These are phyloP conservation scores for Bombylius major DNA, from an alignment of 2,888 invertebrate genomes.

Conservation along the genomic window DNA sequence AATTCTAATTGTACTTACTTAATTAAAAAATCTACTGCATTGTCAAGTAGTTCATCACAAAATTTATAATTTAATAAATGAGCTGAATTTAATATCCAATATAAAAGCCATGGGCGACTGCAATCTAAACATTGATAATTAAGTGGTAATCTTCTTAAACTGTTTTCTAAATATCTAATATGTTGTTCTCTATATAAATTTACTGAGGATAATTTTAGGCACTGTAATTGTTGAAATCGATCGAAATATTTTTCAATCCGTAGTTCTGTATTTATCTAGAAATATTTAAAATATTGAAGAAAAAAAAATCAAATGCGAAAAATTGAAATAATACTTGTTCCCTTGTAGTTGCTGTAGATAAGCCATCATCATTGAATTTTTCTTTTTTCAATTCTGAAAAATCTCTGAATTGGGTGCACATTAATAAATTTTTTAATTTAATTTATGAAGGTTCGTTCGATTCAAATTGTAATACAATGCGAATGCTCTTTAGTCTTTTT, in stretches of 20 bases:
- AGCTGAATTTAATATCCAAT: constrained; percentile 90
- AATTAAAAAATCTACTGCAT: constrained; percentile 45
- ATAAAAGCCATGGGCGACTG: constrained; percentile 92
- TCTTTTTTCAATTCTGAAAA: constrained; percentile 28
- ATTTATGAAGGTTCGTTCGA: neutral
- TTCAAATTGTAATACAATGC: no score
- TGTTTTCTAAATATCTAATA: constrained; percentile 51
- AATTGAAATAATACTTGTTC: constrained; percentile 42
- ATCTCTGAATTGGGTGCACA: constrained; percentile 23
- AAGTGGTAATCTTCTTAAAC: constrained; percentile 51
- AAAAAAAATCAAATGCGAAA: neutral
- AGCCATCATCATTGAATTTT: constrained; percentile 47
- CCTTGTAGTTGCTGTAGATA: constrained; percentile 43
- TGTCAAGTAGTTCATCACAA: constrained; percentile 41
- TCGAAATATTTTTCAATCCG: constrained; percentile 42
- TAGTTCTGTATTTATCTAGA: constrained; percentile 45
- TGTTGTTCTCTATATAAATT: constrained; percentile 50
- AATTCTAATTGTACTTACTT: constrained; percentile 32
- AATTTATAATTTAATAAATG: constrained; percentile 58
- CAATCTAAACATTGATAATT: constrained; percentile 80
- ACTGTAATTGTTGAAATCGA: constrained; percentile 38
- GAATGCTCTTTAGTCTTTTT: no score
- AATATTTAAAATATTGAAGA: neutral
- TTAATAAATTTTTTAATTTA: neutral
- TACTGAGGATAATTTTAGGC: constrained; percentile 45